These are phyloP conservation scores for Beaufortia kweichowensis DNA, from an alignment of 2,113 vertebrate genomes.

Conservation along the genomic window DNA sequence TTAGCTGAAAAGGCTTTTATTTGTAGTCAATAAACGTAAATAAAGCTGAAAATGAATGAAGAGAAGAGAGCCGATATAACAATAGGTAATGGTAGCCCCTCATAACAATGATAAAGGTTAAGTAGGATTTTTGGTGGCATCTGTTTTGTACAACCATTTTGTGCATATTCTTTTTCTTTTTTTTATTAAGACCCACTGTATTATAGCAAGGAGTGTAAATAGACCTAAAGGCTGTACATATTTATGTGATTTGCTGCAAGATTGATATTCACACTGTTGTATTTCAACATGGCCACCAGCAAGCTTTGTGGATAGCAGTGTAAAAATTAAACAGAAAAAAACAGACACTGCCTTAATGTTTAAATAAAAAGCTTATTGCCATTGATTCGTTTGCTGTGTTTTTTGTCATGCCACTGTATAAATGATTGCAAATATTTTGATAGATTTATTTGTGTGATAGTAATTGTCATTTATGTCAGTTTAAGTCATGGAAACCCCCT, in stretches of 20 bases:
- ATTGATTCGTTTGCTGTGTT: constrained; percentile 56
- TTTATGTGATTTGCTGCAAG: constrained; percentile 80
- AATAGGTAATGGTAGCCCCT: neutral
- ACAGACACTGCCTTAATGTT: constrained; percentile 82
- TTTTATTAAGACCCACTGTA: constrained; percentile 72
- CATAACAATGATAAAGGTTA: neutral
- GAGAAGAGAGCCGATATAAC: neutral
- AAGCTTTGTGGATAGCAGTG: constrained; percentile 80
- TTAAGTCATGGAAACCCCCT: no score
- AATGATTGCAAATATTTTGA: neutral
- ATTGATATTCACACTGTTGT: constrained; percentile 77
- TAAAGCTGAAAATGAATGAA: neutral
- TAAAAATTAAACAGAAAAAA: constrained; percentile 50
- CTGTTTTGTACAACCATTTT: constrained; percentile 43
- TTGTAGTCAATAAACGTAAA: neutral
- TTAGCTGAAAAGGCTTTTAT: neutral
- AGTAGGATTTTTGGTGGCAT: constrained; percentile 10
- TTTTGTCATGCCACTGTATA: neutral
- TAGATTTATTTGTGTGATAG: no score
- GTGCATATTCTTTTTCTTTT: constrained; percentile 31
- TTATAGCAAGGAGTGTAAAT: constrained; percentile 79
- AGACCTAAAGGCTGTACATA: constrained; percentile 83
- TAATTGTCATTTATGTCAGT: no score
- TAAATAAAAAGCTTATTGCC: constrained; percentile 83
- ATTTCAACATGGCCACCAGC: constrained; percentile 77